Conservation (phyloP, 2,888 invertebrate species). For the Sisyra nigra region DNA sequence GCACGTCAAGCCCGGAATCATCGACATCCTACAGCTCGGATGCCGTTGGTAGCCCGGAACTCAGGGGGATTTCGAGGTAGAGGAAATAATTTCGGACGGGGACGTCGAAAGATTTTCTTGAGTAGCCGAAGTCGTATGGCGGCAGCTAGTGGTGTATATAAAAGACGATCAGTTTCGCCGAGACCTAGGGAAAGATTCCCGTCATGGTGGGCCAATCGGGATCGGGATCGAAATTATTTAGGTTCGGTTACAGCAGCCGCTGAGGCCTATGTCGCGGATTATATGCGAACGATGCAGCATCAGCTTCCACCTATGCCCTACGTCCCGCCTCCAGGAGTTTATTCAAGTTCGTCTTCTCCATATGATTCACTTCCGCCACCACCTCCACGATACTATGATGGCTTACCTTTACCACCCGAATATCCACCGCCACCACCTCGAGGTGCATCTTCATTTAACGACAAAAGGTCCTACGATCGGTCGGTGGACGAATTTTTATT, state of each 20-base stretch:
- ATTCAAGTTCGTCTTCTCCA: constrained; percentile 33
- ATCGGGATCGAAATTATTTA: constrained; percentile 29
- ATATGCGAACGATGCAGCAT: constrained; percentile 77
- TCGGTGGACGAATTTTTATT: constrained; percentile 79
- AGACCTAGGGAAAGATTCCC: constrained; percentile 40
- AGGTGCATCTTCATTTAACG: constrained; percentile 39
- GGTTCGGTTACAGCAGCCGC: constrained; percentile 50
- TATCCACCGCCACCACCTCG: constrained; percentile 42
- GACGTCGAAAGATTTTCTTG: constrained; percentile 44
- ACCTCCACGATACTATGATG: constrained; percentile 72
- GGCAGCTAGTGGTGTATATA: constrained; percentile 31
- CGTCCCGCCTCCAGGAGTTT: constrained; percentile 47
- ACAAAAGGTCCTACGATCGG: constrained; percentile 72
- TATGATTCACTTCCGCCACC: constrained; percentile 48
- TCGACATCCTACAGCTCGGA: constrained; percentile 26
- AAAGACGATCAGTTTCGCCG: constrained; percentile 41
- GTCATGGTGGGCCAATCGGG: constrained; percentile 40
- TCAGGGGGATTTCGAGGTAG: constrained; percentile 36
- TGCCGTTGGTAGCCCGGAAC: constrained; percentile 31
- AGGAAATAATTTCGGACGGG: constrained; percentile 31
- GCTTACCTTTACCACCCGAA: constrained; percentile 54
- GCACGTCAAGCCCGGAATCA: constrained; percentile 41
- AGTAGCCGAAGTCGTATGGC: constrained; percentile 45
- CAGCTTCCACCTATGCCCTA: constrained; percentile 74
- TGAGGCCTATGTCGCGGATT: constrained; percentile 79